Evolutionary conservation across 2,113 vertebrate genomes (phyloP).

Genomic region (Mus pahari): DNA sequence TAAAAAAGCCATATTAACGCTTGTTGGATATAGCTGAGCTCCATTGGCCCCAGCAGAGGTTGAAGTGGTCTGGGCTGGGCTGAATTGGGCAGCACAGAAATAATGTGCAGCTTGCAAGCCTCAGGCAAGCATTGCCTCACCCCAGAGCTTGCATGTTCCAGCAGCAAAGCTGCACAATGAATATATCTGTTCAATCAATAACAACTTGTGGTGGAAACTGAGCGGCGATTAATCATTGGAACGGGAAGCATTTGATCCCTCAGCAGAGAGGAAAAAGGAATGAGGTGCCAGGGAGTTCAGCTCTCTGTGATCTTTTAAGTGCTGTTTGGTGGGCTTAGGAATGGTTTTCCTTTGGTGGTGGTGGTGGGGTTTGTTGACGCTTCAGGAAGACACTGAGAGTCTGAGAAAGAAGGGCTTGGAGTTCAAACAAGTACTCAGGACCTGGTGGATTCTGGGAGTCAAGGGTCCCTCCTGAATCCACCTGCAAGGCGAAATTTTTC

Average conservation of each 20-base stretch:
- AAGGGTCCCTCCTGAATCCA: neutral
- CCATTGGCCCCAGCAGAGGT: neutral
- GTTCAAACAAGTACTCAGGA: neutral
- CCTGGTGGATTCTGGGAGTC: neutral
- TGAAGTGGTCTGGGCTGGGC: neutral
- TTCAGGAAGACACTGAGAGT: neutral
- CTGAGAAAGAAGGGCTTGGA: conserved; percentile 31
- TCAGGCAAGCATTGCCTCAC: neutral
- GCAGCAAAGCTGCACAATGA: neutral
- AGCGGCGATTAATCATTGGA: conserved; percentile 65
- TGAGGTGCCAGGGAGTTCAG: conserved; percentile 18
- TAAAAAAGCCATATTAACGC: neutral
- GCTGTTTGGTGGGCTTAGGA: conserved; percentile 1
- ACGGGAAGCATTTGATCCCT: conserved; percentile 67
- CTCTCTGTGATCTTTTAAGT: conserved; percentile 32
- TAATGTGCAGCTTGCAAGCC: fast-evolving
- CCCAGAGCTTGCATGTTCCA: neutral
- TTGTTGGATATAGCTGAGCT: neutral
- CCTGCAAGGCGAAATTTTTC: neutral
- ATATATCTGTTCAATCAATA: conserved; percentile 58
- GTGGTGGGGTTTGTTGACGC: neutral
- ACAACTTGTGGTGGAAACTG: conserved; percentile 32
- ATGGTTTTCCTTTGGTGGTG: conserved; percentile 42
- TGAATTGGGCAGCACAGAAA: neutral
- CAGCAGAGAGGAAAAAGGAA: neutral